Evolutionary conservation across 2,797 vertebrate species (phyloP).

Genomic region (Meda fulgida): DNA sequence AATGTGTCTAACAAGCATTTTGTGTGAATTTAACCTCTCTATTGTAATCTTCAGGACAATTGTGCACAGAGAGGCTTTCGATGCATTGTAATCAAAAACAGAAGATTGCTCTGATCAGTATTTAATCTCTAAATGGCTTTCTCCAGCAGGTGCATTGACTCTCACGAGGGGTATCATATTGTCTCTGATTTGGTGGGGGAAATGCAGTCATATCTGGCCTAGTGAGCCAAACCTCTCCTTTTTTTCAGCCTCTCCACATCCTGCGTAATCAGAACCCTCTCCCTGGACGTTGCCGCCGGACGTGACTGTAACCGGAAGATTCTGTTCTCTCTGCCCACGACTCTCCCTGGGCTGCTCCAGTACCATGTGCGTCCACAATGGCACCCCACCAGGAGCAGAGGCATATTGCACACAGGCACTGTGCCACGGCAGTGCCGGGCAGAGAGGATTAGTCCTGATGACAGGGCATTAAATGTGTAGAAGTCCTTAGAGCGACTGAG

Average conservation of each 20-base stretch:
- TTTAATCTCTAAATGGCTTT: conserved; percentile 53
- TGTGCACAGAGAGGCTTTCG: conserved; percentile 27
- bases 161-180: conserved; percentile 56
- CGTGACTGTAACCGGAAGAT: conserved; percentile 57
- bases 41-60: conserved; percentile 41
- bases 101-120: conserved; percentile 47
- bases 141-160: conserved; percentile 43
- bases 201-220: conserved; percentile 50
- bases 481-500: conserved; percentile 72
- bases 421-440: conserved; percentile 69
- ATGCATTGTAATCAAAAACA: conserved; percentile 51
- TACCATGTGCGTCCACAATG: conserved; percentile 66
- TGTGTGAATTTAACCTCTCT: conserved; percentile 18
- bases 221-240: conserved; percentile 44
- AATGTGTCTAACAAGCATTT: conserved; percentile 34
- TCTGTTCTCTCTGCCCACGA: conserved; percentile 43
- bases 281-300: conserved; percentile 51
- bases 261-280: conserved; percentile 60
- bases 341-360: conserved; percentile 57
- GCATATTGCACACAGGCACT: conserved; percentile 73
- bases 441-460: conserved; percentile 76
- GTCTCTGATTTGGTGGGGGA: conserved; percentile 51
- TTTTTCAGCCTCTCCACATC: conserved; percentile 44
- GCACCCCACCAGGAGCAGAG: conserved; percentile 65
- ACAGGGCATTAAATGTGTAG: conserved; percentile 80